Evolutionary conservation across 2,888 invertebrate genomes (phyloP).

Genomic region (Orgyia antiqua): DNA sequence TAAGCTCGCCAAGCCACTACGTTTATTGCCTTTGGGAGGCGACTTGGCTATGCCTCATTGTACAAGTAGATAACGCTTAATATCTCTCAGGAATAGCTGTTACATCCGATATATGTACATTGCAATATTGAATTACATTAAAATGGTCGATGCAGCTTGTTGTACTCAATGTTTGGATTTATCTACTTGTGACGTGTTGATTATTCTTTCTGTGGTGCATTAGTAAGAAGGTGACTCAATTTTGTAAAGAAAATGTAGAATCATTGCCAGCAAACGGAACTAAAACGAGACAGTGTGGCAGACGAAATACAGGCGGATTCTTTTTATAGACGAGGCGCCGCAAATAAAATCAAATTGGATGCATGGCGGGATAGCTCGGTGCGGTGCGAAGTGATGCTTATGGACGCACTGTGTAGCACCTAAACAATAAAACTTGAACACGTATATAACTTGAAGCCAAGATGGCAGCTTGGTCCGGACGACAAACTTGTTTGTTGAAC

Average conservation of each 20-base stretch:
- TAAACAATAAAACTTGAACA: conserved; percentile 21
- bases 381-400: conserved; percentile 12
- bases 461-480: conserved; percentile 17
- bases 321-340: conserved; percentile 60
- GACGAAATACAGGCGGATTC: conserved; percentile 47
- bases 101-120: conserved; percentile 7
- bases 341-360: conserved; percentile 58
- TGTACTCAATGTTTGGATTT: too few species aligned
- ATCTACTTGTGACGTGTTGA: too few species aligned
- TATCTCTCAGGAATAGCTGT: conserved; percentile 14
- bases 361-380: conserved; percentile 34
- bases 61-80: conserved; percentile 13
- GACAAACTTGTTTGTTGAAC: conserved; percentile 29
- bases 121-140: conserved; percentile 1
- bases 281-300: conserved; percentile 51
- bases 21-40: conserved; percentile 14
- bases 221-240: too few species aligned
- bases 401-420: conserved; percentile 8
- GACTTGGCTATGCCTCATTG: conserved; percentile 11
- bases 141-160: too few species aligned
- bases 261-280: conserved; percentile 14
- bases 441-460: conserved; percentile 20
- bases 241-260: too few species aligned
- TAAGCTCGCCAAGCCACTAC: conserved; percentile 11
- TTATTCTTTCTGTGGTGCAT: too few species aligned